Conservation (phyloP, 2,113 vertebrate species). For the Oryzias woworae region DNA sequence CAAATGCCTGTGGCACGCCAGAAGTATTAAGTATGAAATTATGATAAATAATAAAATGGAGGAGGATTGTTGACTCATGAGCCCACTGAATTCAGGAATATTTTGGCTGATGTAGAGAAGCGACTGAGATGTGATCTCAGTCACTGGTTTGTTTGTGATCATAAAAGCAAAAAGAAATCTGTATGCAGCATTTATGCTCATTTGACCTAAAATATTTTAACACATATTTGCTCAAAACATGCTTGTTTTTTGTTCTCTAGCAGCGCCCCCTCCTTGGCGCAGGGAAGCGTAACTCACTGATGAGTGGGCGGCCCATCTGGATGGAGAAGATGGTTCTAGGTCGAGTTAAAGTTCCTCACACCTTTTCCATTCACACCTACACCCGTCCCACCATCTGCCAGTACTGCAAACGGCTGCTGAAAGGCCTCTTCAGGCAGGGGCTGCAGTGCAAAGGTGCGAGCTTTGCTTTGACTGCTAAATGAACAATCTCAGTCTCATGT, state of each 20-base stretch:
- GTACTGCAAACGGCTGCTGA: slow-evolving; percentile 91
- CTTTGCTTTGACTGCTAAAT: background rate
- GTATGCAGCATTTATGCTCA: slow-evolving; percentile 10
- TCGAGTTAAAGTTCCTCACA: slow-evolving; percentile 94
- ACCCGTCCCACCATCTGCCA: slow-evolving; percentile 95
- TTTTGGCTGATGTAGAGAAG: no score
- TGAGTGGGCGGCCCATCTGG: slow-evolving; percentile 94
- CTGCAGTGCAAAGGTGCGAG: slow-evolving; percentile 94
- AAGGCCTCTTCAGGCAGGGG: slow-evolving; percentile 94
- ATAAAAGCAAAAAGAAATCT: no score
- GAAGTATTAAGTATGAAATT: no score
- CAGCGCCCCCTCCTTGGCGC: slow-evolving; percentile 85
- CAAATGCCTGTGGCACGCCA: no score
- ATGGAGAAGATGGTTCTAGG: slow-evolving; percentile 96
- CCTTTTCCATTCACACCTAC: slow-evolving; percentile 95
- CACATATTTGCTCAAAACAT: no score
- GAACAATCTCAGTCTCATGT: no score
- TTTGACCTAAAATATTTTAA: background rate
- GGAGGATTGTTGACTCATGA: no score
- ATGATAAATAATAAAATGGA: no score
- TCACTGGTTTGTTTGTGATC: no score
- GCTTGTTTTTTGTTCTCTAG: no score
- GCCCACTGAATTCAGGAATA: no score
- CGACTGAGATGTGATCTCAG: no score
- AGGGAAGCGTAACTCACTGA: slow-evolving; percentile 86